Conservation (phyloP, 2,888 invertebrate genomes). For the Tyria jacobaeae region DNA sequence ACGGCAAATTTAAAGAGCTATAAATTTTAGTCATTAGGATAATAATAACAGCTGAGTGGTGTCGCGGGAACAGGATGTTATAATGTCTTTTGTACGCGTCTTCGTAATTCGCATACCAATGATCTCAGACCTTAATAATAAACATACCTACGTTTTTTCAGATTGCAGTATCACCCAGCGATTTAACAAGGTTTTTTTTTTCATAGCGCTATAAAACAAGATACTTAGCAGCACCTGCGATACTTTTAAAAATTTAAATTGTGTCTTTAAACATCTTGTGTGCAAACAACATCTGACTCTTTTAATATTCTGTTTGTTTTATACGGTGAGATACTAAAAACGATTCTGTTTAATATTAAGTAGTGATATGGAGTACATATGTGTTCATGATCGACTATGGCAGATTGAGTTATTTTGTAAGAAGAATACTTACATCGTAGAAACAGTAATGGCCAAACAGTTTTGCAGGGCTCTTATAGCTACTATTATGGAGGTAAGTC, state of each 20-base stretch:
- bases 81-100: constrained; percentile 83
- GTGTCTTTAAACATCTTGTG: constrained; percentile 54
- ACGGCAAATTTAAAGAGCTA: constrained; percentile 82
- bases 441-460: constrained; percentile 34
- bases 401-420: constrained; percentile 35
- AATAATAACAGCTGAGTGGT: constrained; percentile 81
- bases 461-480: constrained; percentile 36
- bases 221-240: constrained; percentile 62
- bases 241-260: constrained; percentile 57
- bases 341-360: constrained; percentile 35
- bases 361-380: constrained; percentile 14
- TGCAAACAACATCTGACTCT: constrained; percentile 56
- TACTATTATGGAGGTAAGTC: constrained; percentile 36
- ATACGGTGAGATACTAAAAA: constrained; percentile 44
- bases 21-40: constrained; percentile 85
- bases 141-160: constrained; percentile 64
- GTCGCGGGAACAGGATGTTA: constrained; percentile 83
- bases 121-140: constrained; percentile 63
- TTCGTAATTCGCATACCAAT: constrained; percentile 82
- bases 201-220: constrained; percentile 63
- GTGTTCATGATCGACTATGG: constrained; percentile 12
- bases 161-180: constrained; percentile 60
- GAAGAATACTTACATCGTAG: constrained; percentile 27
- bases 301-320: constrained; percentile 43
- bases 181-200: constrained; percentile 63